Conservation (phyloP, 2,797 vertebrate genomes). For the Alfaro cultratus region DNA sequence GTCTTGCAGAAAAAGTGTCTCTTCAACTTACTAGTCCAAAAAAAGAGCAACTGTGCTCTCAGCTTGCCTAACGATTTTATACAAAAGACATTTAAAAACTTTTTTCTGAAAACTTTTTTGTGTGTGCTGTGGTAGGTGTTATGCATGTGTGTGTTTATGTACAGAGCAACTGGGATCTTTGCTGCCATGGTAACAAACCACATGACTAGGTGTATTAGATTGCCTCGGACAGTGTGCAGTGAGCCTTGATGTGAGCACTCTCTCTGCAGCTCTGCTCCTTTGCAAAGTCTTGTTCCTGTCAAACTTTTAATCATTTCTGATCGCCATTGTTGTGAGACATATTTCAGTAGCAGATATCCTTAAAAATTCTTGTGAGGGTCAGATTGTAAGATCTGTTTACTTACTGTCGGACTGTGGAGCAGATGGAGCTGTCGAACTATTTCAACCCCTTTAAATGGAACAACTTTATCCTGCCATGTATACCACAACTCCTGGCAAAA, state of each 20-base stretch:
- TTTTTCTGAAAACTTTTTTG: conserved; percentile 61
- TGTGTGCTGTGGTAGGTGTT: conserved; percentile 50
- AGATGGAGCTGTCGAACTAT: conserved; percentile 11
- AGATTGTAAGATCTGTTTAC: conserved; percentile 11
- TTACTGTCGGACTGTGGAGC: conserved; percentile 6
- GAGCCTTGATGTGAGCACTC: conserved; percentile 84
- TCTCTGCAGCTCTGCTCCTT: conserved; percentile 75
- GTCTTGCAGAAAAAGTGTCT: conserved; percentile 41
- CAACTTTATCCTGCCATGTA: background rate
- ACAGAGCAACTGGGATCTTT: conserved; percentile 88
- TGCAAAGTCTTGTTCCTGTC: conserved; percentile 72
- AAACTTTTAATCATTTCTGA: conserved; percentile 49
- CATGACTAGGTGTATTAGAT: conserved; percentile 98
- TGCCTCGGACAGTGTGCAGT: conserved; percentile 85
- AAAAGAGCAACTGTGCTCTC: conserved; percentile 44
- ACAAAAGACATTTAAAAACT: conserved; percentile 61
- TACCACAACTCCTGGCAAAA: background rate
- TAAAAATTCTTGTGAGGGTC: conserved; percentile 8
- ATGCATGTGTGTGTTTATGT: conserved; percentile 81
- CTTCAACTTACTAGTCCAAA: conserved; percentile 37
- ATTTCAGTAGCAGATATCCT: conserved; percentile 32
- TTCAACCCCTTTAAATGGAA: background rate
- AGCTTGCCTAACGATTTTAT: conserved; percentile 29
- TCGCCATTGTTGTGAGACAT: conserved; percentile 19
- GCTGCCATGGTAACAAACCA: conserved; percentile 95